Base-by-base conservation (phyloP, 1,140 invertebrate species). In the Bombus ignitus region DNA sequence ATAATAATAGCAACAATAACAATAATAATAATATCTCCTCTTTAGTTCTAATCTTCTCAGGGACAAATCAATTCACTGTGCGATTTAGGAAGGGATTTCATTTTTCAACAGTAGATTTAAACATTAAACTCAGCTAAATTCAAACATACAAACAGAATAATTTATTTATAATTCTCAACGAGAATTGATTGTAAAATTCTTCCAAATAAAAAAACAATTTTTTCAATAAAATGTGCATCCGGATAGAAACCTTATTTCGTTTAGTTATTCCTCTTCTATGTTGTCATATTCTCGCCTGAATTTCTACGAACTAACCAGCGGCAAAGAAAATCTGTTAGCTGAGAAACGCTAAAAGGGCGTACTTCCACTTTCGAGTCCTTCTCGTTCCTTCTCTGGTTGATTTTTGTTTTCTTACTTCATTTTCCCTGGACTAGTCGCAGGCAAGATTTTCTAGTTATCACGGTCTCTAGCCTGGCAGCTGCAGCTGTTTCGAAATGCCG, bases 401-500 rank as follows among this genome's bases (percentile, higher is more conserved):
- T 85, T 28, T 81, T 44, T 42, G 22, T 82, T 86, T 86, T 71
- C 25, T 28, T 42, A 59, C 15, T 39, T 39, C 0, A 70, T 74
- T 85, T 81, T 85, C 59, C 83, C 25, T 5, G 6, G 57, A 1
- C 13, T 10, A 32, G 39, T 18, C 0, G 6, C 18, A 32, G 68
- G 66, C 76, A 72, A 65, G 68, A 37, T 79, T 78, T 70, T 22
- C 44, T 87, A 87, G 57, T 75, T 86, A 80, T 83, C 89, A 86
- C 15, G 83, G 72, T 73, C 66, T 78, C 71, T 75, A 83, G 65
- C 74, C 72, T 35, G 91, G 92, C 94, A 94, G 94, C 94, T 95
- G 94, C 93, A 92, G 92, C 91, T 92, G 92, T 94, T 94, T 93
- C 94, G 91, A 94, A 53, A 94, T 94, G 90, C 91, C 90, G 89